A percentile compares a stretch with the other conserved stretches of the same genome.
Evolutionary conservation across 2,888 invertebrate genomes (phyloP).

Genomic region (Drosophila flavopinicola): DNA sequence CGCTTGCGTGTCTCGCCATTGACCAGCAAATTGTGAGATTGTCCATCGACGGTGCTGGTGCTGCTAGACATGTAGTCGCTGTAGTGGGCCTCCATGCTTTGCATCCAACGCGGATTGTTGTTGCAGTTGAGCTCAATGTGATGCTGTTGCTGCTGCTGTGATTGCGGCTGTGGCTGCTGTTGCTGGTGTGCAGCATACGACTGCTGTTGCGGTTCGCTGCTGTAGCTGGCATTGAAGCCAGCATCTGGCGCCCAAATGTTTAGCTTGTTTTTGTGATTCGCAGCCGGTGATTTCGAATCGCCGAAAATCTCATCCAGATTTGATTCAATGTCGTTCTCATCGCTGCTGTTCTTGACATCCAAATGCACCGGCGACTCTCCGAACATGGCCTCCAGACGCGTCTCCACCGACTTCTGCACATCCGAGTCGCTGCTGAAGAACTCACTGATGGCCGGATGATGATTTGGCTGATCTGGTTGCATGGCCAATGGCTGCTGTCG

Average conservation of each 20-base stretch:
- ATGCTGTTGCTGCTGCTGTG: slow-evolving; percentile 72
- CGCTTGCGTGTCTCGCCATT: slow-evolving; percentile 79
- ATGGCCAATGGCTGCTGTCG: slow-evolving; percentile 70
- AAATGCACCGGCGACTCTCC: slow-evolving; percentile 83
- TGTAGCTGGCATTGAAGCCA: slow-evolving; percentile 40
- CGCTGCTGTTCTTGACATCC: slow-evolving; percentile 72
- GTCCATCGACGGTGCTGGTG: slow-evolving; percentile 62
- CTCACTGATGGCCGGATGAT: slow-evolving; percentile 80
- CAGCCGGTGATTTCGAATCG: slow-evolving; percentile 75
- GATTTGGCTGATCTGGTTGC: slow-evolving; percentile 64
- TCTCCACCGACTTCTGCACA: slow-evolving; percentile 84
- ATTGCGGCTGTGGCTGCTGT: slow-evolving; percentile 50
- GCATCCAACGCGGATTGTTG: slow-evolving; percentile 83
- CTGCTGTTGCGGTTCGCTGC: slow-evolving; percentile 41
- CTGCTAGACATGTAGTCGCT: slow-evolving; percentile 77
- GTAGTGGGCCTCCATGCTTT: slow-evolving; percentile 83
- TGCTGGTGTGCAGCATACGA: slow-evolving; percentile 35
- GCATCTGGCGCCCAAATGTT: slow-evolving; percentile 76
- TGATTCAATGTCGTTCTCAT: slow-evolving; percentile 81
- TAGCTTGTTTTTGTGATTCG: slow-evolving; percentile 56
- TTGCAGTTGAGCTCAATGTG: slow-evolving; percentile 80
- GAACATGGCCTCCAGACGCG: slow-evolving; percentile 84
- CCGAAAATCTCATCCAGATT: slow-evolving; percentile 84
- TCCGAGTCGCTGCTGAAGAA: slow-evolving; percentile 82
- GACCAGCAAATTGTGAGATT: slow-evolving; percentile 47